A percentile compares a stretch with the other conserved stretches of the same genome.
Evolutionary conservation across 2,797 vertebrate genomes (phyloP).

Genomic region (Coreius guichenoti): DNA sequence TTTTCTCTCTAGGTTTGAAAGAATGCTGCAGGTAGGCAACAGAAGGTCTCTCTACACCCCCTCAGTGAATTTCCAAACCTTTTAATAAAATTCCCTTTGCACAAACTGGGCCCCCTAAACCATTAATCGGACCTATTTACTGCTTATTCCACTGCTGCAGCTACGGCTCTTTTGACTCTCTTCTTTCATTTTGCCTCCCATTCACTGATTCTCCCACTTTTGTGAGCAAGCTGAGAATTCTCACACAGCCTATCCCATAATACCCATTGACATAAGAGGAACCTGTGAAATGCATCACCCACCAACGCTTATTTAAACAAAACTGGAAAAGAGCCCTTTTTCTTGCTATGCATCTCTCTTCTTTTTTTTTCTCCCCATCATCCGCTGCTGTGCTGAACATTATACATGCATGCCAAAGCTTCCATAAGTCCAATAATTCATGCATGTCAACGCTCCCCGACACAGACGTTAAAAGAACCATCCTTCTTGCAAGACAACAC

Average conservation of each 20-base stretch:
- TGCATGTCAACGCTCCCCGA: conserved; percentile 29
- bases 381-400: conserved; percentile 7
- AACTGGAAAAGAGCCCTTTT: conserved; percentile 39
- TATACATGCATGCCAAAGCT: conserved; percentile 29
- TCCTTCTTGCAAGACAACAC: conserved; percentile 11
- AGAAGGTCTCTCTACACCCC: conserved; percentile 53
- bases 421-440: conserved; percentile 37
- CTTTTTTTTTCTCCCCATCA: not conserved
- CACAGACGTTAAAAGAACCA: conserved; percentile 18
- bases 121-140: conserved; percentile 69
- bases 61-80: conserved; percentile 62
- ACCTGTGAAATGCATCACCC: conserved; percentile 75
- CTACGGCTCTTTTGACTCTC: conserved; percentile 26
- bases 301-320: conserved; percentile 69
- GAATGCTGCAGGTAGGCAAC: conserved; percentile 65
- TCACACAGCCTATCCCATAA: conserved; percentile 73
- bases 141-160: conserved; percentile 61
- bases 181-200: conserved; percentile 37
- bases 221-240: conserved; percentile 77
- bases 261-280: conserved; percentile 70
- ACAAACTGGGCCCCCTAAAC: conserved; percentile 71
- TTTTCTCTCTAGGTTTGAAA: conserved; percentile 47
- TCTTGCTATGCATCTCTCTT: not conserved
- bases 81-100: conserved; percentile 66
- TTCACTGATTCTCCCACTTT: conserved; percentile 72